These are phyloP conservation scores for Adelognathus sp. DNA, from an alignment of 2,888 invertebrate species.

Conservation along the genomic window DNA sequence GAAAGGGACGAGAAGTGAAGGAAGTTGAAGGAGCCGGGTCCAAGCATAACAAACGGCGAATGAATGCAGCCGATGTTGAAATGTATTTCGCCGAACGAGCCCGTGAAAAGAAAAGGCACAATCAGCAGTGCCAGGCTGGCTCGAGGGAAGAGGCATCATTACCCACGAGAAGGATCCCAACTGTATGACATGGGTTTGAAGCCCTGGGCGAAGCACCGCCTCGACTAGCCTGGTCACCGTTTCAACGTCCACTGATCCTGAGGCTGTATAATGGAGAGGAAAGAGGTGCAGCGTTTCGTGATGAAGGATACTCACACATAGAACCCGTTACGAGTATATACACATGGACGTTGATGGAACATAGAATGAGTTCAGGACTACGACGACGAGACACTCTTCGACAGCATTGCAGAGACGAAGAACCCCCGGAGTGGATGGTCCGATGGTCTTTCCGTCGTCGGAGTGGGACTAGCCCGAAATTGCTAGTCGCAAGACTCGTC, in stretches of 20 bases:
- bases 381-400: slow-evolving; percentile 40
- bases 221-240: slow-evolving; percentile 23
- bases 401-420: slow-evolving; percentile 34
- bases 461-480: slow-evolving; percentile 55
- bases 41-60: slow-evolving; percentile 35
- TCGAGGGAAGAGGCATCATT: slow-evolving; percentile 25
- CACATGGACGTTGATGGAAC: slow-evolving; percentile 9
- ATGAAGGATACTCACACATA: slow-evolving; percentile 14
- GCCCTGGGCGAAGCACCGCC: slow-evolving; percentile 23
- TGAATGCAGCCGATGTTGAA: slow-evolving; percentile 41
- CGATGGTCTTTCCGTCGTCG: slow-evolving; percentile 43
- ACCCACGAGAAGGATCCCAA: slow-evolving; percentile 19
- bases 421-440: not conserved
- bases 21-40: slow-evolving; percentile 6
- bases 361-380: slow-evolving; percentile 28
- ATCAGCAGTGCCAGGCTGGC: slow-evolving; percentile 37
- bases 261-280: not conserved
- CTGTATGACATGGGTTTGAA: slow-evolving; percentile 24
- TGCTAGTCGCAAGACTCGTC: slow-evolving; percentile 58
- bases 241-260: slow-evolving; percentile 41
- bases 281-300: slow-evolving; percentile 13
- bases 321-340: slow-evolving; percentile 7
- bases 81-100: slow-evolving; percentile 22
- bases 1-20: slow-evolving; percentile 19
- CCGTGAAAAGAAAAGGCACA: slow-evolving; percentile 40